Evolutionary conservation across 2,888 invertebrate species (phyloP).

Genomic region (Adelognathus sp.): DNA sequence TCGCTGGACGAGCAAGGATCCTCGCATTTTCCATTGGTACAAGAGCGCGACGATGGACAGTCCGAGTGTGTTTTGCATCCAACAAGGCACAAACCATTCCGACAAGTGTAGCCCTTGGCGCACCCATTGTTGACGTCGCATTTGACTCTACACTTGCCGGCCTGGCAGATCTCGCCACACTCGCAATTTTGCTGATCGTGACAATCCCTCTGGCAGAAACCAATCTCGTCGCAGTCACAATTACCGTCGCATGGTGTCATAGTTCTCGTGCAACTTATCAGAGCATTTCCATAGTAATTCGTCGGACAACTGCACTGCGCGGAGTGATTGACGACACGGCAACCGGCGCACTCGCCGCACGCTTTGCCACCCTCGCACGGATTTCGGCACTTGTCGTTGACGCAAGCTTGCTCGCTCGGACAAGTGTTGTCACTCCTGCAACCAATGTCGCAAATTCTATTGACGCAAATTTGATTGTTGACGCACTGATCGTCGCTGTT

Average conservation of each 20-base stretch:
- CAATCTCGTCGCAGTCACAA: conserved; percentile 91
- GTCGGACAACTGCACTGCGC: conserved; percentile 93
- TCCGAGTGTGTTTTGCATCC: conserved; percentile 92
- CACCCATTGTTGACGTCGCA: conserved; percentile 88
- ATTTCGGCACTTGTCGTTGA: conserved; percentile 91
- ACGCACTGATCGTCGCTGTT: conserved; percentile 92
- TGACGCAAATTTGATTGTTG: conserved; percentile 92
- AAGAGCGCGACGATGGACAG: conserved; percentile 89
- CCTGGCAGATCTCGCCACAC: conserved; percentile 91
- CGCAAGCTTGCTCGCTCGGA: conserved; percentile 88
- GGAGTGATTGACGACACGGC: conserved; percentile 91
- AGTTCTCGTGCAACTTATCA: conserved; percentile 89
- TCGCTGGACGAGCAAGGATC: conserved; percentile 86
- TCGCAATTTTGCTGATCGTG: conserved; percentile 86
- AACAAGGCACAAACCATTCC: conserved; percentile 87
- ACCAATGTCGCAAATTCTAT: conserved; percentile 92
- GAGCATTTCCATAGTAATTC: conserved; percentile 91
- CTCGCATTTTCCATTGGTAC: conserved; percentile 87
- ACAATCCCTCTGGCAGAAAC: conserved; percentile 90
- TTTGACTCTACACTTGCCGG: conserved; percentile 88
- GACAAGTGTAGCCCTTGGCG: conserved; percentile 88
- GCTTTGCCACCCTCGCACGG: conserved; percentile 89
- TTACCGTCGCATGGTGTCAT: conserved; percentile 88
- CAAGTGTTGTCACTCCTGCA: conserved; percentile 93
- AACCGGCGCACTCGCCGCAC: conserved; percentile 93